Base-by-base conservation (phyloP, 2,888 invertebrate species). In the Allolobophora icterica region DNA sequence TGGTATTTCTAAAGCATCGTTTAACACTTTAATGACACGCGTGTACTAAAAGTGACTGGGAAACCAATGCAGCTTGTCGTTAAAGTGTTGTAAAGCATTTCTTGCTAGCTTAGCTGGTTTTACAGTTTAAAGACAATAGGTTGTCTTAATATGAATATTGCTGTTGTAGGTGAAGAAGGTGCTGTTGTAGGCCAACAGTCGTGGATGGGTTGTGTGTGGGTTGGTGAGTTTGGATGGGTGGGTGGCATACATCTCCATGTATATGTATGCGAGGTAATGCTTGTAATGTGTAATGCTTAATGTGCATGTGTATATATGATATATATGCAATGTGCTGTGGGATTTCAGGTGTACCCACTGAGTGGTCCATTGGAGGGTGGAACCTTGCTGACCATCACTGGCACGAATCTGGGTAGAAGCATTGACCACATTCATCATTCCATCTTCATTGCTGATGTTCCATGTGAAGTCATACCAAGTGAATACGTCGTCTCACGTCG, bases 281-380 rank as follows among this genome's bases (percentile, higher is more conserved):
- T 24, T 24, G 21, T 24, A 52, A 52, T 52, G 8, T 24, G 11
- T 24, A 24, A 24, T 52, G 52, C 24, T 15, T 24, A 52, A 52
- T 8, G 24, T 52, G 52, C 24, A 52, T 52, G 24, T 52, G 24
- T 52, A 52, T 45, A 45, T 45, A 45, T 45, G 38, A 45, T 45
- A 45, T 45, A 17, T 13, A 52, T 52, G 52, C 42, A 42, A 52
- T 52, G 52, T 52, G 52, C n/a, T 87, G 34, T 87, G 19, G 21
- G 2, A 35, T 45, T 87, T 33, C 38, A 91, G 91, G 84, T 91
- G n/a, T 45, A 40, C 24, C 91, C 91, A n/a, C 90, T 90, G 83
- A 71, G 71, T 24, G 99, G 99, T 0, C 99, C 99, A 0, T 97
- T 97, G 94, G 98, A 98, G 92, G 99, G 99, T n/a, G 99, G 99